Percentiles rank a stretch among this genome's conserved stretches.
Evolutionary conservation across 2,888 invertebrate genomes (phyloP).

Genomic region (Rhagonycha fulva): DNA sequence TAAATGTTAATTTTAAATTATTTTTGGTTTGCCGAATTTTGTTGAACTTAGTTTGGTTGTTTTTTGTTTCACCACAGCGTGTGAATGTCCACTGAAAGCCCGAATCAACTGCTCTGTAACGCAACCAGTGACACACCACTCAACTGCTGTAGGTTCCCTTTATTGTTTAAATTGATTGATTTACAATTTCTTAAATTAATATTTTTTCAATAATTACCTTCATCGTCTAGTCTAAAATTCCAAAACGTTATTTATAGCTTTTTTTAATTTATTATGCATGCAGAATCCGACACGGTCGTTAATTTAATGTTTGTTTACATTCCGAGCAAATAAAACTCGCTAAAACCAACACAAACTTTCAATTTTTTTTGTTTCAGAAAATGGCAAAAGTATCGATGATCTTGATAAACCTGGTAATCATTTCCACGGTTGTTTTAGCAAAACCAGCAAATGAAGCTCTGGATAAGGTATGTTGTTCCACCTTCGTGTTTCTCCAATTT

Average conservation of each 20-base stretch:
- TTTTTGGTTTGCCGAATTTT: no score
- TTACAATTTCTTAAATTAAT: neutral
- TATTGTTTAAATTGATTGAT: no score
- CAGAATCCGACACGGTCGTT: neutral
- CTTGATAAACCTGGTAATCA: neutral
- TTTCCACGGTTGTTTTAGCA: conserved; percentile 20
- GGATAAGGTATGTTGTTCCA: conserved; percentile 39
- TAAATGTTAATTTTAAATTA: no score
- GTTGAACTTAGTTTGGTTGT: no score
- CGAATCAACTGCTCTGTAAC: no score
- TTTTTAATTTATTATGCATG: neutral
- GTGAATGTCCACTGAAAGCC: no score
- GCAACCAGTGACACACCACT: no score
- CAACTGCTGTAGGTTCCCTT: no score
- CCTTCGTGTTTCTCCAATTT: neutral
- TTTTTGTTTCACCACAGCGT: no score
- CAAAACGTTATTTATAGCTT: neutral
- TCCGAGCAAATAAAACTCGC: neutral
- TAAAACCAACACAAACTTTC: neutral
- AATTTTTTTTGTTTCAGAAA: conserved; percentile 7
- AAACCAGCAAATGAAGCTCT: conserved; percentile 44
- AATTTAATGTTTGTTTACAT: neutral
- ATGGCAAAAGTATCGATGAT: conserved; percentile 5
- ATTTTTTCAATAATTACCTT: neutral
- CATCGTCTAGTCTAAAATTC: neutral